Evolutionary conservation across 2,113 vertebrate species (phyloP).

Genomic region (Xerus inauris): DNA sequence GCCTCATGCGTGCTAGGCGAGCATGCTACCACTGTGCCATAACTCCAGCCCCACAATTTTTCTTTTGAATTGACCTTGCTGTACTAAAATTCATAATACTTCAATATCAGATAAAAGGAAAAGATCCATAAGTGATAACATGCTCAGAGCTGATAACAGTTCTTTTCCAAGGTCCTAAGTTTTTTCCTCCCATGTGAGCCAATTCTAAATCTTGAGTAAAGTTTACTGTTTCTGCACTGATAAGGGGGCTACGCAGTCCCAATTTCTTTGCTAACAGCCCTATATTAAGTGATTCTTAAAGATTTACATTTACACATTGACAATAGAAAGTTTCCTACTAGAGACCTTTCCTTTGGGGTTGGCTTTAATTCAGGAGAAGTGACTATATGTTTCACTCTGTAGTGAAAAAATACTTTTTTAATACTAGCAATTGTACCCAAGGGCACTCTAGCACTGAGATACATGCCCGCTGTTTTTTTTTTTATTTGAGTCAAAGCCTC

Average conservation of each 20-base stretch:
- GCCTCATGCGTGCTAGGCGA: too few relatives aligned
- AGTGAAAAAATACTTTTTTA: not conserved
- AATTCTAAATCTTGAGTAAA: not conserved
- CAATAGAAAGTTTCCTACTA: not conserved
- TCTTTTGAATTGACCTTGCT: slow-evolving; percentile 29
- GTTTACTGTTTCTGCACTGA: not conserved
- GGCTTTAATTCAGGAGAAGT: not conserved
- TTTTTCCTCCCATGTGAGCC: not conserved
- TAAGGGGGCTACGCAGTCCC: not conserved
- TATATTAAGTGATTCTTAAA: not conserved
- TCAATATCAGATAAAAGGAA: not conserved
- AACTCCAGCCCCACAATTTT: too few relatives aligned
- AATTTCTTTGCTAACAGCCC: not conserved
- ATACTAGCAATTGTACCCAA: not conserved
- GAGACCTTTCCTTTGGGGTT: not conserved
- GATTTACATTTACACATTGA: not conserved
- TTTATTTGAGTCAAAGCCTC: not conserved
- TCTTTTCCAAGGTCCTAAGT: not conserved
- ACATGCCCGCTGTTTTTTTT: not conserved
- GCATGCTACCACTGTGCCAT: too few relatives aligned
- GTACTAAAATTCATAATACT: not conserved
- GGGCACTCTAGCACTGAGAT: not conserved
- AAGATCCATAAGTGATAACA: not conserved
- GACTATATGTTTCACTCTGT: not conserved
- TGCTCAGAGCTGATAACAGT: not conserved